Evolutionary conservation across 2,113 vertebrate genomes (phyloP), one percentile per base, ranked within the genome.

Genomic region (Pangasianodon hypophthalmus): DNA sequence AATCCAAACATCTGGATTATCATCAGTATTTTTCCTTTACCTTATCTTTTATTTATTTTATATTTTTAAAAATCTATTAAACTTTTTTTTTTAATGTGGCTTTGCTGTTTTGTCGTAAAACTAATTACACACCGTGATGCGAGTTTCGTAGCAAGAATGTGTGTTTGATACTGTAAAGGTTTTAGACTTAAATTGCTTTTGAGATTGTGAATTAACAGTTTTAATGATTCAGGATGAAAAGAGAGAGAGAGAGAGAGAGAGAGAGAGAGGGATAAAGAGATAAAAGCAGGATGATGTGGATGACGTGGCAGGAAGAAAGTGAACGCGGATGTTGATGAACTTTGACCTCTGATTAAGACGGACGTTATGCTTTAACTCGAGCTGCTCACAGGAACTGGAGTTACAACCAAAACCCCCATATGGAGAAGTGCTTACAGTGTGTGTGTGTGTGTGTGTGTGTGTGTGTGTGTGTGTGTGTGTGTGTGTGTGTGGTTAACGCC

Each of bases 381-480:
- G 52, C 80, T 56, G n/a, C 79, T 81, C 16, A 37, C 29, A 82
- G 79, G 79, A 81, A 56, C 29, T 32, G 14, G 21, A 79, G 19
- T 77, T 79, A 52, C 46, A 52, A 29, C 26, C 48, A 79, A 87
- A 26, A 71, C 48, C 62, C 54, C 87, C 84, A 87, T 71, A 88
- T 85, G 86, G 88, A 88, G 88, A 87, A 87, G 88, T 69, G 84
- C 85, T 89, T 83, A 82, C 48, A 52, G 46, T 80, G 77, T 80
- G 77, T 80, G 46, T 80, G 77, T 80, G 87, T n/a, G 44, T 71
- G 58, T 88, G 88, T 88, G 69, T 86, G 58, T 89, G 71, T 69
- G 88, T 90, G 73, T 86, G 84, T 89, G 71, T 90, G 73, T 86
- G 84, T 87, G 89, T 90, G 80, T 79, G 86, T 80, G 86, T 84